phyloP scores from a whole-genome alignment of 2,888 invertebrate species.

The Proisotoma minuta region DNA sequence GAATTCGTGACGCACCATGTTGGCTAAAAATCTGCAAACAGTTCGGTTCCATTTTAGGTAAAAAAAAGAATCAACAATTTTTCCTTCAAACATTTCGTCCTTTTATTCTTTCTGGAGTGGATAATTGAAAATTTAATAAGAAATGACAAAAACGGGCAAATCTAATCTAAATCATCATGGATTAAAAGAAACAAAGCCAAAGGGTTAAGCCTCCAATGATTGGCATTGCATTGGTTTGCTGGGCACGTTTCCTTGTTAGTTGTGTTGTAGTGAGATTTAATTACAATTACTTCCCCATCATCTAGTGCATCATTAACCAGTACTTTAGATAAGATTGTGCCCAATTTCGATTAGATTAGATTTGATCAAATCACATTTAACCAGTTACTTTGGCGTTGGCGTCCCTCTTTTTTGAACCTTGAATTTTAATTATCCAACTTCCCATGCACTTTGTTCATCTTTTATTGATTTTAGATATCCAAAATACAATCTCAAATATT shows the following conservation, averaged over 20 bases:
- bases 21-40: too few species aligned
- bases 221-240: conserved; percentile 16
- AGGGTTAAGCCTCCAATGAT: not conserved
- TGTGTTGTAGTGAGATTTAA: not conserved
- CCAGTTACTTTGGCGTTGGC: not conserved
- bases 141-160: conserved; percentile 8
- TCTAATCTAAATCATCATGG: not conserved
- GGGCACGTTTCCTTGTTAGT: conserved; percentile 17
- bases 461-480: too few species aligned
- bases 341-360: not conserved
- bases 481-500: too few species aligned
- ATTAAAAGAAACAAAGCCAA: not conserved
- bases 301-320: not conserved
- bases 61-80: too few species aligned
- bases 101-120: not conserved
- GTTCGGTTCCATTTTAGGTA: too few species aligned
- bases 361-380: not conserved
- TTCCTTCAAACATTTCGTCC: too few species aligned
- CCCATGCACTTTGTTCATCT: too few species aligned
- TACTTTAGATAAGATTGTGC: not conserved
- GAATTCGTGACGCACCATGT: too few species aligned
- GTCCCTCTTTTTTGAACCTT: not conserved
- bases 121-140: not conserved
- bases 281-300: not conserved
- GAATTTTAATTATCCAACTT: too few species aligned